phyloP scores from a whole-genome alignment of 2,888 invertebrate genomes.

The Uropetala carovei region DNA sequence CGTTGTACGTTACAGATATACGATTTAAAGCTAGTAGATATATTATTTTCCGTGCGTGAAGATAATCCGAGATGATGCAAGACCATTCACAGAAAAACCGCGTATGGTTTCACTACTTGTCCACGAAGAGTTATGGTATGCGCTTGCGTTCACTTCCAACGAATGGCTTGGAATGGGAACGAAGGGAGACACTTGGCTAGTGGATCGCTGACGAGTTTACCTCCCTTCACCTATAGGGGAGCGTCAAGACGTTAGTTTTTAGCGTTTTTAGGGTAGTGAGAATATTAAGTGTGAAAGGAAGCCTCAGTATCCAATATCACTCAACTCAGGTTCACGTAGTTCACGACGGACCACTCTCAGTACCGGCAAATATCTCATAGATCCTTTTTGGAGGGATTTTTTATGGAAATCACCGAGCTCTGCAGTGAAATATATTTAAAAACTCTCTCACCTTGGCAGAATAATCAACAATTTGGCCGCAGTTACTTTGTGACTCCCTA shows the following conservation, averaged over 20 bases:
- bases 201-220: slow-evolving; percentile 30
- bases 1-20: background rate
- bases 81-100: background rate
- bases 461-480: too few relatives aligned
- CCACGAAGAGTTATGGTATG: background rate
- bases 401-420: too few relatives aligned
- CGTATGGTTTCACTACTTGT: background rate
- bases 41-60: background rate
- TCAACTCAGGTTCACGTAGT: background rate
- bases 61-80: background rate
- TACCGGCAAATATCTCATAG: background rate
- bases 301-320: background rate
- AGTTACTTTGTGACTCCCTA: too few relatives aligned
- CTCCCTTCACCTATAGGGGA: slow-evolving; percentile 38
- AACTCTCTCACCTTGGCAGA: too few relatives aligned
- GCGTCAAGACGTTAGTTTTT: background rate
- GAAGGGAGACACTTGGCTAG: background rate
- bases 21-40: background rate
- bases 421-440: too few relatives aligned
- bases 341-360: background rate
- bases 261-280: slow-evolving; percentile 13
- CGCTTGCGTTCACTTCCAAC: slow-evolving; percentile 45
- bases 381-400: too few relatives aligned
- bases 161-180: slow-evolving; percentile 20
- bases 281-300: background rate